Base-by-base conservation (phyloP, 2,888 invertebrate species). In the Nudaria mundana region DNA sequence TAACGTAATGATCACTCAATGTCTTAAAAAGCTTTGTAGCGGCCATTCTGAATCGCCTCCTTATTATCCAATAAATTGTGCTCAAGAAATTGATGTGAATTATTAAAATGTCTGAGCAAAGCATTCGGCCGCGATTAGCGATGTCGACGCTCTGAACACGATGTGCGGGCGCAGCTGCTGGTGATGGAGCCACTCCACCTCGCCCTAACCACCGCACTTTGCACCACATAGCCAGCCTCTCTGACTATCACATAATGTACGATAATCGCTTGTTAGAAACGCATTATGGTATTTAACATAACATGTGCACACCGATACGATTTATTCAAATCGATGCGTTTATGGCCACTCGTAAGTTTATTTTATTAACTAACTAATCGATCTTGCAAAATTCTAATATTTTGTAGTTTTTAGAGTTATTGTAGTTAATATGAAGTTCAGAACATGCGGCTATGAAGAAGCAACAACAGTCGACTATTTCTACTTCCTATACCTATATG, bases 81-180 rank as follows among this genome's bases (percentile, higher is more conserved):
- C 31, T 44, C 50, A 52, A 49, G 37, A 71, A 73, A 75, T 73
- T 69, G 64, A 65, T 64, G 64, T 63, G 62, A 67, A 72, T 76
- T 76, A 74, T 69, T 63, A 66, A 72, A 66, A 69, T 66, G 58
- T 53, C 49, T 50, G 48, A 41, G 43, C 48, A 40, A 46, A 52
- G 54, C 61, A 59, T 56, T 51, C 49, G 34, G 47, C 37, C 33
- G 40, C 47, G 38, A 54, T 61, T 51, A 53, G 45, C 45, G 44
- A 29, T 24, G 16, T 25, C 22, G 15, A 32, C 20, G 20, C 10
- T n/a, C n/a, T n/a, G n/a, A n/a, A n/a, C n/a, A 7, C 7, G 24
- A 11, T 14, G 25, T n/a, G 22, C 26, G 15, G 14, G 25, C 26
- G 6, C 22, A 26, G 24, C 33, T 28, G 10, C 28, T 15, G 25